These are phyloP conservation scores for Lerista edwardsae DNA, from an alignment of 2,797 vertebrate species.

Conservation along the genomic window DNA sequence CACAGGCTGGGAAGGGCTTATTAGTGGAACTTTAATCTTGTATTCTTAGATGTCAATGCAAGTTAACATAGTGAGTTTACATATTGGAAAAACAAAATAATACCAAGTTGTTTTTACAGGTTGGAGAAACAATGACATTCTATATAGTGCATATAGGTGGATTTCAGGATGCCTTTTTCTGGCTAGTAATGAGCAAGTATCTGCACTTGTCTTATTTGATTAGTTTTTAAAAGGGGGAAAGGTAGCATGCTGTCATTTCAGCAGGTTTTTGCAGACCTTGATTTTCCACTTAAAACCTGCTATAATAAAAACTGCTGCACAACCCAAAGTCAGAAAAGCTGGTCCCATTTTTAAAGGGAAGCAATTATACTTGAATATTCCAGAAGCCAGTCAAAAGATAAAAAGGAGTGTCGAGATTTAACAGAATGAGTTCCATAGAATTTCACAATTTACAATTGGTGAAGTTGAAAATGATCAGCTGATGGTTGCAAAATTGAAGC, in stretches of 20 bases:
- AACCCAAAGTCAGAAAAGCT: not conserved
- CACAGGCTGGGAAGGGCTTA: slow-evolving; percentile 26
- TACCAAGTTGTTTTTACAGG: not conserved
- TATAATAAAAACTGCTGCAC: slow-evolving; percentile 3
- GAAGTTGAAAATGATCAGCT: not conserved
- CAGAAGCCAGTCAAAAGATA: not conserved
- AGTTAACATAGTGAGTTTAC: slow-evolving; percentile 23
- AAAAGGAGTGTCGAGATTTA: not conserved
- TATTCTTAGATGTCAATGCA: not conserved
- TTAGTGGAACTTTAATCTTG: slow-evolving; percentile 27
- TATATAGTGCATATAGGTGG: not conserved
- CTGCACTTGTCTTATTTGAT: not conserved
- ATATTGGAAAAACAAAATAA: slow-evolving; percentile 7
- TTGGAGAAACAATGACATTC: not conserved
- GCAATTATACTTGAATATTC: not conserved
- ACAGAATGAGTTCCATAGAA: not conserved
- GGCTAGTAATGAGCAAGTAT: not conserved
- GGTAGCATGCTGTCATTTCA: slow-evolving; percentile 3
- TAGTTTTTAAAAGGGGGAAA: not conserved
- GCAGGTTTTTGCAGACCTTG: not conserved
- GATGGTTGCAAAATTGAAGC: not conserved
- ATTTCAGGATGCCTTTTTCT: slow-evolving; percentile 20
- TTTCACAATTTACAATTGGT: not conserved
- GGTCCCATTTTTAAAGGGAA: not conserved
- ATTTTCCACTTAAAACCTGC: not conserved